Conservation (phyloP, 2,888 invertebrate species). For the Oegoconia quadripuncta region DNA sequence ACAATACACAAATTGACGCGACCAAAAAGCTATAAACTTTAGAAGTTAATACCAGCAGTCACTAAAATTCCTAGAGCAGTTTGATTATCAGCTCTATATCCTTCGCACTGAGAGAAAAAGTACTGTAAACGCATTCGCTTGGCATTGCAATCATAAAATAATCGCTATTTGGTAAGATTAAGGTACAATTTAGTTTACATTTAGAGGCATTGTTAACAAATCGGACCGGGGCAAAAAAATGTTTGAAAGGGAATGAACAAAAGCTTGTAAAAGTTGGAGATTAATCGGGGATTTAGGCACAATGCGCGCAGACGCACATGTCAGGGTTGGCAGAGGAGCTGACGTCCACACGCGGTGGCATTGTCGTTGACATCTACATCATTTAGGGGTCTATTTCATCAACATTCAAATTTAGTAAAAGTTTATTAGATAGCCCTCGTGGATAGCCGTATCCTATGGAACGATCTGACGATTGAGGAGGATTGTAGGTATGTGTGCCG, state of each 20-base stretch:
- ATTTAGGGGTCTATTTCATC: no score
- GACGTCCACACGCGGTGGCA: slow-evolving; percentile 38
- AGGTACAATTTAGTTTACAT: slow-evolving; percentile 9
- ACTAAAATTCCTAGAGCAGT: slow-evolving; percentile 10
- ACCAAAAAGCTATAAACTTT: slow-evolving; percentile 73
- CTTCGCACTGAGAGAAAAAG: slow-evolving; percentile 17
- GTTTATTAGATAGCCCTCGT: no score
- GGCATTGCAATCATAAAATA: neutral
- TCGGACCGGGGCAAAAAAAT: slow-evolving; percentile 46
- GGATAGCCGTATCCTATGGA: no score
- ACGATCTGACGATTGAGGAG: no score
- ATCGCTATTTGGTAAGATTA: neutral
- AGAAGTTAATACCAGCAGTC: slow-evolving; percentile 59
- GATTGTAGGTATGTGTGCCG: no score
- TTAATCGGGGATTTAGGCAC: slow-evolving; percentile 75
- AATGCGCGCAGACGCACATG: slow-evolving; percentile 58
- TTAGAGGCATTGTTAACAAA: slow-evolving; percentile 40
- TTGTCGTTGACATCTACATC: slow-evolving; percentile 47
- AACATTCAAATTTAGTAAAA: no score
- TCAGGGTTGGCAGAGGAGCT: slow-evolving; percentile 35
- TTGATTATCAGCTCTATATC: slow-evolving; percentile 26
- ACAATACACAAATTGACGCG: slow-evolving; percentile 78
- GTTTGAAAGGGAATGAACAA: slow-evolving; percentile 68
- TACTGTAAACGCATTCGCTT: neutral
- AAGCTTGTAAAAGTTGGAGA: slow-evolving; percentile 75